Evolutionary conservation across 2,888 invertebrate species (phyloP), one percentile per base, ranked within the genome.

Genomic region (Crioceris asparagi): DNA sequence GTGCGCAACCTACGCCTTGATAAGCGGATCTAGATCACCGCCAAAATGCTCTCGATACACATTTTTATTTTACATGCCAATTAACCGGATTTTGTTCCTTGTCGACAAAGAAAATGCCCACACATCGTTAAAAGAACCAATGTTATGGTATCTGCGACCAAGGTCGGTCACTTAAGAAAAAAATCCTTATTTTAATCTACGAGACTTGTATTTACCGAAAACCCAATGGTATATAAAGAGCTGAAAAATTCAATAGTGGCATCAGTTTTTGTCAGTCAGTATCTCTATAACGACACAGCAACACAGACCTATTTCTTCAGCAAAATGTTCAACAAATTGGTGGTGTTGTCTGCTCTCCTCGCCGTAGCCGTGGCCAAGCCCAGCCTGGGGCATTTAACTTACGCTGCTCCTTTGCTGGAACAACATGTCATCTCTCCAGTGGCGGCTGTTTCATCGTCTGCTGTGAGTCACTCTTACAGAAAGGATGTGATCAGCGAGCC

Each of bases 271-370:
- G 21, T 41, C 44, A 44, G 44, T 44, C 32, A 44, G 44, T 44
- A 16, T 31, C 27, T 27, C 6, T 27, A 6, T 15, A 3, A 27
- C 12, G 14, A 5, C 12, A 43, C 29, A 45, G 40, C 46, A 44
- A 42, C 46, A 46, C 46, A 46, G 46, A 46, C 46, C 46, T 45
- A 34, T 35, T 45, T 23, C 12, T n/a, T n/a, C n/a, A n/a, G n/a
- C n/a, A 53, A 51, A 49, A 56, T 56, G 56, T 56, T 53, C 46
- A 27, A 27, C n/a, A 54, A 54, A 47, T 51, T 56, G 52, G 54
- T 55, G 53, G 54, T 56, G 51, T 54, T 77, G 62, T 72, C 71
- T 65, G 72, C 73, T 65, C 64, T 76, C 46, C 63, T 70, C 55
- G 69, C 74, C 47, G 66, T 73, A 58, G 69, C 68, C 54, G 75